phyloP scores from a whole-genome alignment of 2,797 vertebrate genomes.

The Calcarius lapponicus region DNA sequence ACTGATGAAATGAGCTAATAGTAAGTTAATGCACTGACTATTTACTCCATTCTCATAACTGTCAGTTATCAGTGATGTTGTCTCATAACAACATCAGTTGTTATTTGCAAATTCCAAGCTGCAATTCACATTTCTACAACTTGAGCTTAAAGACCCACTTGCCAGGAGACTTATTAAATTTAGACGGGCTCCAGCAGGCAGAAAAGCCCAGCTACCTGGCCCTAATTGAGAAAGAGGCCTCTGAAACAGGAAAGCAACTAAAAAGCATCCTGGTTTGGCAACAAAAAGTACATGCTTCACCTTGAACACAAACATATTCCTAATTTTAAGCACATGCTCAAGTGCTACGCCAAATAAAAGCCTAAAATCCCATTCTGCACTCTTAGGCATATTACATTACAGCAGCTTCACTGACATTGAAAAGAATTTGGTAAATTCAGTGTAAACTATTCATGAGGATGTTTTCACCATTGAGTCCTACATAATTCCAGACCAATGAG shows the following conservation, averaged over 20 bases:
- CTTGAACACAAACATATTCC: not conserved
- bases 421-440: not conserved
- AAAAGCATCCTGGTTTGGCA: not conserved
- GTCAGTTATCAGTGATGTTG: not conserved
- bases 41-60: not conserved
- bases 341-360: not conserved
- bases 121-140: not conserved
- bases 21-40: not conserved
- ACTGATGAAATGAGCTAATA: not conserved
- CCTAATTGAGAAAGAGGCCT: not conserved
- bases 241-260: not conserved
- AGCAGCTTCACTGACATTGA: not conserved
- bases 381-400: not conserved
- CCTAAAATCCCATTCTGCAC: not conserved
- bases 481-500: not conserved
- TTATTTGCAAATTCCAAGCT: not conserved
- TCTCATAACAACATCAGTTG: not conserved
- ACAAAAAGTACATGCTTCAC: not conserved
- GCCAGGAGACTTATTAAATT: not conserved
- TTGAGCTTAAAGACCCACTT: not conserved
- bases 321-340: not conserved
- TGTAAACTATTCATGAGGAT: not conserved
- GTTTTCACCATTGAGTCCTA: not conserved
- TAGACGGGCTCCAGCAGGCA: not conserved
- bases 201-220: not conserved